These are phyloP conservation scores for Ichneumoninae sp. DNA, from an alignment of 2,888 invertebrate species.

Conservation along the genomic window DNA sequence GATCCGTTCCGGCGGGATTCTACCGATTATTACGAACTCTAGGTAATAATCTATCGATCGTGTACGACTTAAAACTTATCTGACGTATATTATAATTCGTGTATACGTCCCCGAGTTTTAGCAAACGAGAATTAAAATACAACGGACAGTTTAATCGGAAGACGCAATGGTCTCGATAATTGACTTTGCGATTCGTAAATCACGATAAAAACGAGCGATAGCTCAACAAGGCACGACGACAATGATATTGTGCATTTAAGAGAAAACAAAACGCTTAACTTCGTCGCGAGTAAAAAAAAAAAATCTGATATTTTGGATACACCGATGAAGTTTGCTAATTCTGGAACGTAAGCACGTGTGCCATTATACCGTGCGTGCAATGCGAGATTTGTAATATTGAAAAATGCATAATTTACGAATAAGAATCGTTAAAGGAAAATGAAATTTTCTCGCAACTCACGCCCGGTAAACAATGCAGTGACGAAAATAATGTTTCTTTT, in stretches of 20 bases:
- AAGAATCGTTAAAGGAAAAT: conserved; percentile 2
- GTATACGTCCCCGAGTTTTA: conserved; percentile 39
- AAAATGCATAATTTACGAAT: background rate
- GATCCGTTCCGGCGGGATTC: conserved; percentile 26
- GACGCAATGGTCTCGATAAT: background rate
- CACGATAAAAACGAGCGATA: background rate
- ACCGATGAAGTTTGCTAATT: conserved; percentile 41
- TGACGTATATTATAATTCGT: conserved; percentile 16
- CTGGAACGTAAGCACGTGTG: conserved; percentile 49
- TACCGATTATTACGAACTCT: conserved; percentile 47
- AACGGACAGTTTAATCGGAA: background rate
- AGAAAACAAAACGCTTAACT: conserved; percentile 33
- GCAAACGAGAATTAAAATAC: conserved; percentile 10
- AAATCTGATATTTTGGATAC: background rate
- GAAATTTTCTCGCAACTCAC: conserved; percentile 46
- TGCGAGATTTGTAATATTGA: conserved; percentile 36
- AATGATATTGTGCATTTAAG: conserved; percentile 31
- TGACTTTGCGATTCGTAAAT: conserved; percentile 11
- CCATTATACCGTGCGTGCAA: conserved; percentile 51
- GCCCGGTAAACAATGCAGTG: conserved; percentile 38
- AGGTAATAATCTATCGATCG: conserved; percentile 39
- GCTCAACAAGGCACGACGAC: background rate
- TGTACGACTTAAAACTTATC: conserved; percentile 45
- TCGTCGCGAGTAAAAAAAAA: background rate
- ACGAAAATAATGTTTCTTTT: conserved; percentile 59